Evolutionary conservation across 2,888 invertebrate genomes (phyloP).

Genomic region (Andrena hattorfiana): DNA sequence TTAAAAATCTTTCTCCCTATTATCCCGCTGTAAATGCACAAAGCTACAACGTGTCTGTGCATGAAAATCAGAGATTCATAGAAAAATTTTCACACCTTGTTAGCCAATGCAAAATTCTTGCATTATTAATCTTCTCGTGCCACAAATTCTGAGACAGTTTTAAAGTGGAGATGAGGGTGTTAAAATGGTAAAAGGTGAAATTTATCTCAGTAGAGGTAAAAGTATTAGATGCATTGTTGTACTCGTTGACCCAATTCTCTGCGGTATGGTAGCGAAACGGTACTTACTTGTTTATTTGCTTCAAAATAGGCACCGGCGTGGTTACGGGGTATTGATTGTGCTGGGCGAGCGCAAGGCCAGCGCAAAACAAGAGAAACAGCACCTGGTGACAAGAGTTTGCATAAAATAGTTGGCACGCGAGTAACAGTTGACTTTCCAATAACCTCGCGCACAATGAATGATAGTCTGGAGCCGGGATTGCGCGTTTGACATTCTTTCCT

Average conservation of each 20-base stretch:
- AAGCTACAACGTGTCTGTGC: no score
- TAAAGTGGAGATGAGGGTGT: not conserved
- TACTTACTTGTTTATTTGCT: constrained; percentile 91
- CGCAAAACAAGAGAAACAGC: constrained; percentile 71
- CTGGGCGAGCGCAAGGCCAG: constrained; percentile 76
- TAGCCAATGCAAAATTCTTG: no score
- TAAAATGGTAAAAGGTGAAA: not conserved
- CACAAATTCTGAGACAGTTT: not conserved
- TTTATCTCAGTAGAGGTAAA: not conserved
- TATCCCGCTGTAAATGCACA: no score
- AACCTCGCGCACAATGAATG: constrained; percentile 42
- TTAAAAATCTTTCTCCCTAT: no score
- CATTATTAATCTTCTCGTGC: no score
- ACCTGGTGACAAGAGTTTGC: constrained; percentile 73
- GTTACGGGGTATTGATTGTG: constrained; percentile 83
- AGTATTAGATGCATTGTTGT: not conserved
- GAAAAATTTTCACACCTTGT: no score
- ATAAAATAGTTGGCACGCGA: constrained; percentile 57
- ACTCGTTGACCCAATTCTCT: not conserved
- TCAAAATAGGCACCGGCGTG: constrained; percentile 92
- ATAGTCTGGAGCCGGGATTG: not conserved
- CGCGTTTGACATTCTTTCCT: constrained; percentile 5
- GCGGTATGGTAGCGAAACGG: constrained; percentile 15
- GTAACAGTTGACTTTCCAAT: constrained; percentile 58
- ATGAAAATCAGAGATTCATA: no score